A percentile compares a stretch with the other conserved stretches of the same genome.
Evolutionary conservation across 2,888 invertebrate species (phyloP).

Genomic region (Tribolium freemani): DNA sequence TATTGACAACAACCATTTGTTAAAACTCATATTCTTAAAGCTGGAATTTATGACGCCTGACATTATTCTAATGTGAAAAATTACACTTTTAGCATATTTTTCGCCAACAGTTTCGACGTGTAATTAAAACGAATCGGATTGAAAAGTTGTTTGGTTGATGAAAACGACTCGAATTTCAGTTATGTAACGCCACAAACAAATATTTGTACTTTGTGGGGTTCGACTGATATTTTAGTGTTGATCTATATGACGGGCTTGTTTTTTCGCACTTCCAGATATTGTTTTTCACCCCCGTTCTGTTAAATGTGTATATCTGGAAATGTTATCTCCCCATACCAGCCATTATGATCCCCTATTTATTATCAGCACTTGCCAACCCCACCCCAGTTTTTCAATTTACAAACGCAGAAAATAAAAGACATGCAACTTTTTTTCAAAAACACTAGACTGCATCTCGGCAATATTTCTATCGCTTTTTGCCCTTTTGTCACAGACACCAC

Average conservation of each 20-base stretch:
- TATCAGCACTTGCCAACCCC: not conserved
- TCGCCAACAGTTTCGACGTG: not conserved
- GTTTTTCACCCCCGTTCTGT: not conserved
- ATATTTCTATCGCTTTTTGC: no score
- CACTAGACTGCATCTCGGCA: no score
- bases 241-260: not conserved
- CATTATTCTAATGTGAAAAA: not conserved
- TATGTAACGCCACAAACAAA: no score
- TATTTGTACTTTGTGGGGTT: no score
- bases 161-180: no score
- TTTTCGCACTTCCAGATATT: not conserved
- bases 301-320: not conserved
- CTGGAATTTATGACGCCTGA: not conserved
- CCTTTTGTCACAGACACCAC: no score
- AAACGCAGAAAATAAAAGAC: no score
- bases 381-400: not conserved
- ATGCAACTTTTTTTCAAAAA: no score
- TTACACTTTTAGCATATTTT: not conserved
- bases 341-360: not conserved
- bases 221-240: not conserved
- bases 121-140: not conserved
- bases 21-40: constrained; percentile 24
- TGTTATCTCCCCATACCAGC: not conserved
- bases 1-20: constrained; percentile 43
- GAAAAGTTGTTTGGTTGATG: no score